These are phyloP conservation scores for Drosophila limbata DNA, from an alignment of 2,888 invertebrate genomes.

Conservation along the genomic window DNA sequence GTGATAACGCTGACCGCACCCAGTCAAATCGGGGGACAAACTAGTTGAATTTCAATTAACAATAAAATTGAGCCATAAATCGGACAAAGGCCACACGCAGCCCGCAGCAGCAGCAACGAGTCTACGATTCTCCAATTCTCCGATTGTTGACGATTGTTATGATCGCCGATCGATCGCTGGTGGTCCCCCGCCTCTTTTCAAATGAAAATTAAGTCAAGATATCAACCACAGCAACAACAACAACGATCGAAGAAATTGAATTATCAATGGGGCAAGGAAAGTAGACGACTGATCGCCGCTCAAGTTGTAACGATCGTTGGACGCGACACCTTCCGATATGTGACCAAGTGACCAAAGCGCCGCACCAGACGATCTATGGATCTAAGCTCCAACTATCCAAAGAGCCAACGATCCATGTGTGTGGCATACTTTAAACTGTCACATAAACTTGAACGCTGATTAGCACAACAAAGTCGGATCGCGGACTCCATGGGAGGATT, in stretches of 20 bases:
- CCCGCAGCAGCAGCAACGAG: slow-evolving; percentile 55
- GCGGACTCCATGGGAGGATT: slow-evolving; percentile 50
- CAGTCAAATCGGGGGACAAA: slow-evolving; percentile 58
- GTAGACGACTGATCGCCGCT: slow-evolving; percentile 29
- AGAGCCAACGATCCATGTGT: slow-evolving; percentile 53
- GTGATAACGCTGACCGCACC: slow-evolving; percentile 46
- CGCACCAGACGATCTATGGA: slow-evolving; percentile 50
- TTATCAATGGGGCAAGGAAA: slow-evolving; percentile 74
- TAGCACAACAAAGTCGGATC: slow-evolving; percentile 79
- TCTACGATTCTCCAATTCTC: slow-evolving; percentile 1
- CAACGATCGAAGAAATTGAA: slow-evolving; percentile 70
- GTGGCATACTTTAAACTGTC: slow-evolving; percentile 81
- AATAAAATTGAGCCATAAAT: slow-evolving; percentile 82
- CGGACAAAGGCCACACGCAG: slow-evolving; percentile 76
- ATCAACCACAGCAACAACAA: slow-evolving; percentile 26
- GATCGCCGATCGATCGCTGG: slow-evolving; percentile 69
- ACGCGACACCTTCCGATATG: slow-evolving; percentile 63
- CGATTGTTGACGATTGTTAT: slow-evolving; percentile 63
- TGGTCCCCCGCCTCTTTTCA: slow-evolving; percentile 49
- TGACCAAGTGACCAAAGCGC: slow-evolving; percentile 57
- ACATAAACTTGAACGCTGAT: slow-evolving; percentile 81
- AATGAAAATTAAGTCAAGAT: slow-evolving; percentile 75
- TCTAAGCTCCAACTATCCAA: slow-evolving; percentile 18
- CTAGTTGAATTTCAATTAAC: slow-evolving; percentile 82
- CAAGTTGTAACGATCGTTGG: slow-evolving; percentile 63